phyloP scores from a whole-genome alignment of 2,888 invertebrate genomes.

The Cheilosia vulpina region DNA sequence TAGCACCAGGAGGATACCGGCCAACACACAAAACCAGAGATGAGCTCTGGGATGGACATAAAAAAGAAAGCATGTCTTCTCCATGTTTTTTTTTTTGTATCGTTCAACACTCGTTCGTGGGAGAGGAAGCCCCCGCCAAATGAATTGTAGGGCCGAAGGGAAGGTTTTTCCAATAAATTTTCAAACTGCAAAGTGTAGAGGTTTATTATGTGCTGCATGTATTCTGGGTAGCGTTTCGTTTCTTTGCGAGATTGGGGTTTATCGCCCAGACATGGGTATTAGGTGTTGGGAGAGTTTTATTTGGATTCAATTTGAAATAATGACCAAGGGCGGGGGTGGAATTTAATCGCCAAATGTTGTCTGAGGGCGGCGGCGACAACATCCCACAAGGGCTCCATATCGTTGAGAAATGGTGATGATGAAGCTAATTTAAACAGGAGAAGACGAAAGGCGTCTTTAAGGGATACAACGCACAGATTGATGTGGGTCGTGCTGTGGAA shows the following conservation, averaged over 20 bases:
- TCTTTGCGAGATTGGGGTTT: conserved; percentile 31
- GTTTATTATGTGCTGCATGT: conserved; percentile 52
- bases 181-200: conserved; percentile 63
- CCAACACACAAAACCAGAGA: conserved; percentile 31
- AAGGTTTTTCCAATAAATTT: conserved; percentile 66
- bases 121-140: conserved; percentile 23
- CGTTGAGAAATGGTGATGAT: conserved; percentile 62
- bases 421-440: conserved; percentile 55
- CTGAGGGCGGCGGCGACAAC: conserved; percentile 2
- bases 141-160: conserved; percentile 58
- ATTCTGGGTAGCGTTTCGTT: conserved; percentile 30
- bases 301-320: conserved; percentile 73
- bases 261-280: conserved; percentile 49
- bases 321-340: conserved; percentile 39
- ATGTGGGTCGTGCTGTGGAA: conserved; percentile 24
- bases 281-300: conserved; percentile 70
- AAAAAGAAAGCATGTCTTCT: conserved; percentile 13
- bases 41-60: conserved; percentile 59
- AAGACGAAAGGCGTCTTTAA: conserved; percentile 4
- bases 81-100: conserved; percentile 22
- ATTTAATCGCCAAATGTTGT: conserved; percentile 34
- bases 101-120: conserved; percentile 53
- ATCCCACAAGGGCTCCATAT: conserved; percentile 23
- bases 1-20: conserved; percentile 48
- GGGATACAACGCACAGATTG: conserved; percentile 19